Evolutionary conservation across 1,140 invertebrate species (phyloP).

Genomic region (Trachymyrmex septentrionalis): DNA sequence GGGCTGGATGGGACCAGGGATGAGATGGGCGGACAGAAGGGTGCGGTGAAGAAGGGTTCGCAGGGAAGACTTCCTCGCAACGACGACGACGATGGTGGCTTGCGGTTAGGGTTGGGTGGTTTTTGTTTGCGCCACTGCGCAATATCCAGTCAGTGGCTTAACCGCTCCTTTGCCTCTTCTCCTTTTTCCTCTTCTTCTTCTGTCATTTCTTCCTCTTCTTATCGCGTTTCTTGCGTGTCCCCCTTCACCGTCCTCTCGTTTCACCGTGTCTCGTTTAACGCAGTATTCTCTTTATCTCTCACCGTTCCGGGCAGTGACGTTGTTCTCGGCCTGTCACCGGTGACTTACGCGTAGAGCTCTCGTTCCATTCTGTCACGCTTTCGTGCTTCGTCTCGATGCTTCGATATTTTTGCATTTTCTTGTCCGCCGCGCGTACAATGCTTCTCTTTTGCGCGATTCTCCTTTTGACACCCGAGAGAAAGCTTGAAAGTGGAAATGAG

Average conservation of each 20-base stretch:
- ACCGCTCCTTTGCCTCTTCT: slow-evolving; percentile 55
- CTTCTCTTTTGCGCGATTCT: not conserved
- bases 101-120: slow-evolving; percentile 67
- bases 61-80: slow-evolving; percentile 62
- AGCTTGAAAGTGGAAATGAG: not conserved
- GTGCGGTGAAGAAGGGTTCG: slow-evolving; percentile 34
- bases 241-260: slow-evolving; percentile 5
- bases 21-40: not conserved
- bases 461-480: slow-evolving; percentile 3
- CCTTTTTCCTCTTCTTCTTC: slow-evolving; percentile 7
- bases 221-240: slow-evolving; percentile 35
- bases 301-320: slow-evolving; percentile 50
- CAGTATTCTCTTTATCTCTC: slow-evolving; percentile 36
- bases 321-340: slow-evolving; percentile 53
- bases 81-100: not conserved
- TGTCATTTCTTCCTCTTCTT: slow-evolving; percentile 35
- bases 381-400: slow-evolving; percentile 63
- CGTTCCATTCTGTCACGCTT: slow-evolving; percentile 64
- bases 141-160: slow-evolving; percentile 74
- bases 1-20: not conserved
- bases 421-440: not conserved
- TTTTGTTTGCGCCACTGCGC: slow-evolving; percentile 79
- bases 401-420: slow-evolving; percentile 70
- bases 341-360: slow-evolving; percentile 55
- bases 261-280: slow-evolving; percentile 45